Percentiles rank a stretch among this genome's conserved stretches.
Evolutionary conservation across 2,113 vertebrate species (phyloP).

Genomic region (Gavia stellata): DNA sequence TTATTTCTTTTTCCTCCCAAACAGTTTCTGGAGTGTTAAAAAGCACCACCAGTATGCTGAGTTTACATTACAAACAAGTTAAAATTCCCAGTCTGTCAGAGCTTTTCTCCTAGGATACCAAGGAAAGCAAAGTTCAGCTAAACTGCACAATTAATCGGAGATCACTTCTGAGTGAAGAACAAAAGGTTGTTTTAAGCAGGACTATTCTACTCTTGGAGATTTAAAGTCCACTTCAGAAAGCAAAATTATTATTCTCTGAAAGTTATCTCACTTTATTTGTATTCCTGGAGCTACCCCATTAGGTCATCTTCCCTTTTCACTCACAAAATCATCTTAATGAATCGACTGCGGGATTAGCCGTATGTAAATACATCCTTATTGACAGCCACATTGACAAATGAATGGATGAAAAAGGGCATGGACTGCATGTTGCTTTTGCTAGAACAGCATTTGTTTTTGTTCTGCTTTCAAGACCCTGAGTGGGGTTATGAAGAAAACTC

Average conservation of each 20-base stretch:
- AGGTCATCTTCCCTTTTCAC: slow-evolving; percentile 42
- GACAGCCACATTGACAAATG: background rate
- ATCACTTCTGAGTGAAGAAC: slow-evolving; percentile 61
- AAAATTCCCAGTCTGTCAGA: slow-evolving; percentile 70
- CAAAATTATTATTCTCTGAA: slow-evolving; percentile 61
- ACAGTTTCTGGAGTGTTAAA: slow-evolving; percentile 45
- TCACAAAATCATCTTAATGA: slow-evolving; percentile 62
- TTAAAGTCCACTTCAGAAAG: slow-evolving; percentile 57
- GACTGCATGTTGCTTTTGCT: background rate
- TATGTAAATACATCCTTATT: slow-evolving; percentile 37
- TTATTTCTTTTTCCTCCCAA: slow-evolving; percentile 18
- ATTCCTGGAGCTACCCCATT: slow-evolving; percentile 45
- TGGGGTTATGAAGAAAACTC: background rate
- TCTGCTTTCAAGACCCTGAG: background rate
- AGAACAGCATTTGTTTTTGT: background rate
- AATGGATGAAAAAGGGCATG: background rate
- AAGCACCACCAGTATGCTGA: slow-evolving; percentile 55
- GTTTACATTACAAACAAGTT: slow-evolving; percentile 73
- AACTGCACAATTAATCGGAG: slow-evolving; percentile 65
- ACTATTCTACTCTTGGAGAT: slow-evolving; percentile 47
- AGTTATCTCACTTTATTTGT: slow-evolving; percentile 57
- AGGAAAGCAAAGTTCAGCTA: slow-evolving; percentile 70
- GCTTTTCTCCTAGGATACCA: slow-evolving; percentile 72
- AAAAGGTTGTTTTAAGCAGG: slow-evolving; percentile 57
- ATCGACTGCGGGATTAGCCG: slow-evolving; percentile 35